Percentiles rank a stretch among this genome's conserved stretches.
phyloP scores from a whole-genome alignment of 2,113 vertebrate genomes.

The Machaerirhynchus nigripectus region DNA sequence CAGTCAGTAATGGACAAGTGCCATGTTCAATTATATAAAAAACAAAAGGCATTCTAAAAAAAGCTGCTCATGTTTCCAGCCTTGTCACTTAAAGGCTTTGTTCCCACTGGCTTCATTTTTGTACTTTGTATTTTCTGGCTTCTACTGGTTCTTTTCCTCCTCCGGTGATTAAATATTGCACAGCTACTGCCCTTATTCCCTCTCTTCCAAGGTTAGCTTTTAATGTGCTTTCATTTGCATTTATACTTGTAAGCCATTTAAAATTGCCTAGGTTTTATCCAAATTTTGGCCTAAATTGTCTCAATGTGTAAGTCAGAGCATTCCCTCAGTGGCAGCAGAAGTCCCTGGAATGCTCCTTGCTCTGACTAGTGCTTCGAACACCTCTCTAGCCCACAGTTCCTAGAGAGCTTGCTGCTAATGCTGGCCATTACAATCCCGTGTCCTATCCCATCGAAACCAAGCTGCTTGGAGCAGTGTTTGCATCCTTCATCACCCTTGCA shows the following conservation, averaged over 20 bases:
- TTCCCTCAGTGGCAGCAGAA: not conserved
- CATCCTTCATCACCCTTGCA: not conserved
- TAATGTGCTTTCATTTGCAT: not conserved
- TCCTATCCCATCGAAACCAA: not conserved
- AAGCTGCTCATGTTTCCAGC: slow-evolving; percentile 1
- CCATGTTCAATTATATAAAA: slow-evolving; percentile 27
- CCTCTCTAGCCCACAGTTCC: not conserved
- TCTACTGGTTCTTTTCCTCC: not conserved
- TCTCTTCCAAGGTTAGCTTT: not conserved
- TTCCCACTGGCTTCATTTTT: not conserved
- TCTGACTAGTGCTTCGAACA: not conserved
- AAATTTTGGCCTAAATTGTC: not conserved
- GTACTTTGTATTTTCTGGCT: not conserved
- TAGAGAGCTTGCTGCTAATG: not conserved
- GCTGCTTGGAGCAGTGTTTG: not conserved
- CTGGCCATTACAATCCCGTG: not conserved
- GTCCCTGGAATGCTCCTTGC: not conserved
- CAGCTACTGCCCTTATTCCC: not conserved
- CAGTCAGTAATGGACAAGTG: slow-evolving; percentile 37
- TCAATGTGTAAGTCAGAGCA: not conserved
- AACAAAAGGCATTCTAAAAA: slow-evolving; percentile 50
- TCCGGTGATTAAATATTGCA: not conserved
- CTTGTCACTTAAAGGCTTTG: not conserved
- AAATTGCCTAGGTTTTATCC: not conserved
- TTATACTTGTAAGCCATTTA: not conserved